Conservation (phyloP, 2,888 invertebrate genomes). For the Poecilobothrus nobilitatus region DNA sequence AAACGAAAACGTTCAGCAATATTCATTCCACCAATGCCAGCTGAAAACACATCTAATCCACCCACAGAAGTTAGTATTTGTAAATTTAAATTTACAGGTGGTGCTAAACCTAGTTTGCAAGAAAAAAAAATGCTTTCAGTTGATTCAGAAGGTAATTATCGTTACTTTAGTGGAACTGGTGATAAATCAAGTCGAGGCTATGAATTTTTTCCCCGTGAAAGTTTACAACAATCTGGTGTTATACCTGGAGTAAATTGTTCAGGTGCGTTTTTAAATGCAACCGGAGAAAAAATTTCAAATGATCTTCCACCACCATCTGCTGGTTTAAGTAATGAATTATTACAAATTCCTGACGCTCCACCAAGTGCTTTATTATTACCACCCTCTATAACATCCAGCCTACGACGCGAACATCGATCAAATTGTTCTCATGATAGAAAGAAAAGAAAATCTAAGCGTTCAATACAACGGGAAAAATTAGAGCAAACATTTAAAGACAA, state of each 20-base stretch:
- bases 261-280: slow-evolving; percentile 46
- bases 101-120: slow-evolving; percentile 77
- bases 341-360: slow-evolving; percentile 39
- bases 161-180: slow-evolving; percentile 79
- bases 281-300: slow-evolving; percentile 45
- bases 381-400: slow-evolving; percentile 20
- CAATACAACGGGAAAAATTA: slow-evolving; percentile 75
- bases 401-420: not conserved
- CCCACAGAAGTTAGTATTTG: slow-evolving; percentile 83
- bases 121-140: slow-evolving; percentile 89
- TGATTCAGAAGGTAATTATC: slow-evolving; percentile 79
- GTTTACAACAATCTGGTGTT: slow-evolving; percentile 53
- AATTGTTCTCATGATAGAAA: slow-evolving; percentile 15
- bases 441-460: slow-evolving; percentile 70
- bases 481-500: slow-evolving; percentile 90
- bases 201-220: slow-evolving; percentile 68
- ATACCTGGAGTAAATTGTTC: slow-evolving; percentile 48
- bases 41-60: slow-evolving; percentile 65
- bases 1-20: slow-evolving; percentile 74
- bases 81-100: slow-evolving; percentile 88
- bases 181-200: slow-evolving; percentile 69
- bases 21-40: slow-evolving; percentile 73
- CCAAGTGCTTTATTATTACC: slow-evolving; percentile 31
- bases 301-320: slow-evolving; percentile 40
- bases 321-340: slow-evolving; percentile 38